Evolutionary conservation across 2,888 invertebrate genomes (phyloP).

Genomic region (Sesia bembeciformis): DNA sequence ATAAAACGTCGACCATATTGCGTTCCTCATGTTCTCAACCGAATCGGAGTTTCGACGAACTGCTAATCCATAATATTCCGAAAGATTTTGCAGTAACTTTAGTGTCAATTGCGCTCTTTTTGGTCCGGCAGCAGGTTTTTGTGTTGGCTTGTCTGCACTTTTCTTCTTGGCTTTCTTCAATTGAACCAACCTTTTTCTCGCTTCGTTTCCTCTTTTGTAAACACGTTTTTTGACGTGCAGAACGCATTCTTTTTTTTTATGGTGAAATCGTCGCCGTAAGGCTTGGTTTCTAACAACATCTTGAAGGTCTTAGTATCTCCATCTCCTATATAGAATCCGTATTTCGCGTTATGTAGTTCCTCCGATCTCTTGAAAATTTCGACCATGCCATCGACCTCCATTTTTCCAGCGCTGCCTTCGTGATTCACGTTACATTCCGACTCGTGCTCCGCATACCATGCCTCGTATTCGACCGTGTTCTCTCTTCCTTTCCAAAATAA

Average conservation of each 20-base stretch:
- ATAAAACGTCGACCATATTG: slow-evolving; percentile 2
- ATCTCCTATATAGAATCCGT: slow-evolving; percentile 9
- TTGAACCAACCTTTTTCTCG: not conserved
- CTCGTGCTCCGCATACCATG: slow-evolving; percentile 6
- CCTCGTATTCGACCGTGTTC: slow-evolving; percentile 3
- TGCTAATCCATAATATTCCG: slow-evolving; percentile 2
- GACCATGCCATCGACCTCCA: slow-evolving; percentile 13
- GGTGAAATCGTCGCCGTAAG: slow-evolving; percentile 4
- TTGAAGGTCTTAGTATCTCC: no score
- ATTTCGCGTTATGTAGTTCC: slow-evolving; percentile 8
- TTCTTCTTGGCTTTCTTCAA: no score
- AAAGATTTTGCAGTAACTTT: not conserved
- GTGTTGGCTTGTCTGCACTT: no score
- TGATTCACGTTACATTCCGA: slow-evolving; percentile 10
- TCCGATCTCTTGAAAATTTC: slow-evolving; percentile 13
- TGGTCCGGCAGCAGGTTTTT: no score
- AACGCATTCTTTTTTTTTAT: slow-evolving; percentile 1
- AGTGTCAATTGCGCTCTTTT: not conserved
- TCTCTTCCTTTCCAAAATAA: slow-evolving; percentile 1
- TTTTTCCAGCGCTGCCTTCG: slow-evolving; percentile 13
- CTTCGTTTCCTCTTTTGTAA: not conserved
- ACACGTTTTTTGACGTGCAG: slow-evolving; percentile 2
- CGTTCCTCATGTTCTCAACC: slow-evolving; percentile 2
- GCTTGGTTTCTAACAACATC: no score
- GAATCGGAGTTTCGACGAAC: slow-evolving; percentile 2